A percentile compares a stretch with the other conserved stretches of the same genome.
phyloP scores from a whole-genome alignment of 1,140 invertebrate genomes.

The Drosophila eugracilis region DNA sequence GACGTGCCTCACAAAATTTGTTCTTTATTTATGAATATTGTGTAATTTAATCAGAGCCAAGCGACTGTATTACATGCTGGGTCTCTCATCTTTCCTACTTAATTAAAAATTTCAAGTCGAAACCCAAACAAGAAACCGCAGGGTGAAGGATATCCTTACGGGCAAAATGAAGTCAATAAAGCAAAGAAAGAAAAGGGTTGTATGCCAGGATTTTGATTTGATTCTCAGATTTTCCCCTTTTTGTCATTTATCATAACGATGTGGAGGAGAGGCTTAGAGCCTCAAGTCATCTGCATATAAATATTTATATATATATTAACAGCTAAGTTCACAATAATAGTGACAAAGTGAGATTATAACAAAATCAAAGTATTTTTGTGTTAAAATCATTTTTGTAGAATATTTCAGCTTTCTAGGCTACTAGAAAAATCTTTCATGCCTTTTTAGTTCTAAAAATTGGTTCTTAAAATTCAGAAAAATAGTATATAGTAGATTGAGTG shows the following conservation, averaged over 20 bases:
- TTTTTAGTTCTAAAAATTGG: neutral
- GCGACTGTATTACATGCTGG: slow-evolving; percentile 27
- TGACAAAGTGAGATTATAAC: neutral
- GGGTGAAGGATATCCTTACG: slow-evolving; percentile 5
- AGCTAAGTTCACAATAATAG: neutral
- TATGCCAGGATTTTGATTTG: slow-evolving; percentile 58
- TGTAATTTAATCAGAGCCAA: slow-evolving; percentile 61
- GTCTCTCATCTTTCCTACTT: slow-evolving; percentile 51
- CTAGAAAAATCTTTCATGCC: too few species aligned
- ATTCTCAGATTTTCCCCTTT: slow-evolving; percentile 65
- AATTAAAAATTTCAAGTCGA: slow-evolving; percentile 67
- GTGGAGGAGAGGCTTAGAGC: slow-evolving; percentile 7
- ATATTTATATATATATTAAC: slow-evolving; percentile 19
- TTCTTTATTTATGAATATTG: slow-evolving; percentile 80
- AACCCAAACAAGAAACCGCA: slow-evolving; percentile 20
- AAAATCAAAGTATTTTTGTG: neutral
- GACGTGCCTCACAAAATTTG: slow-evolving; percentile 66
- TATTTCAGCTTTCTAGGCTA: too few species aligned
- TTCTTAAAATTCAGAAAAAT: neutral
- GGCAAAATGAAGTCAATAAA: slow-evolving; percentile 71
- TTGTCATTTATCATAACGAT: slow-evolving; percentile 75
- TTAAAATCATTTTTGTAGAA: too few species aligned
- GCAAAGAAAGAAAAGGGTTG: slow-evolving; percentile 72
- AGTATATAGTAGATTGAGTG: too few species aligned
- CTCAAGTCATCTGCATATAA: slow-evolving; percentile 62